Conservation (phyloP, 1,140 invertebrate species). For the Globodera rostochiensis region DNA sequence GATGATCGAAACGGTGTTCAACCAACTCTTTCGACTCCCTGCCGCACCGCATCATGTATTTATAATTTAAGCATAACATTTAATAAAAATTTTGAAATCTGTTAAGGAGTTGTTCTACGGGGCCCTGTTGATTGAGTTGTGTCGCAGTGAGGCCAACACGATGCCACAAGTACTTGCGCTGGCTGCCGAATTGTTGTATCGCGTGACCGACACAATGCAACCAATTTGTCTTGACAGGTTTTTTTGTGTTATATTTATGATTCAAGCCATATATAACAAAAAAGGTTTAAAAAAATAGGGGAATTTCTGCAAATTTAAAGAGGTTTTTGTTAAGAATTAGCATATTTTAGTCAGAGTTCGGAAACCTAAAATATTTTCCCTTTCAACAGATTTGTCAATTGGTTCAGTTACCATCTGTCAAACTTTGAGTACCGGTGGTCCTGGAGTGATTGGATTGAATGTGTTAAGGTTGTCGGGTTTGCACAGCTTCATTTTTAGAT, state of each 20-base stretch:
- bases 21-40: conserved; percentile 86
- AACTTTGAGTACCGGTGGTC: conserved; percentile 99
- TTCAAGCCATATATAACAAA: no score
- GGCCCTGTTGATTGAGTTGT: conserved; percentile 91
- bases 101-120: conserved; percentile 87
- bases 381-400: conserved; percentile 79
- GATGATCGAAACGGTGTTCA: conserved; percentile 79
- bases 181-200: conserved; percentile 93
- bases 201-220: conserved; percentile 94
- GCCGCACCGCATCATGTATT: conserved; percentile 73
- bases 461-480: conserved; percentile 54
- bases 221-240: conserved; percentile 89
- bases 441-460: conserved; percentile 75
- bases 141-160: conserved; percentile 90
- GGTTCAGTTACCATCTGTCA: conserved; percentile 98
- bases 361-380: neutral
- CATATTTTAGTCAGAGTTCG: no score
- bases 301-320: no score
- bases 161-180: conserved; percentile 96
- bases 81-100: neutral
- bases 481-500: neutral
- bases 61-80: neutral
- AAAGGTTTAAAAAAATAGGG: no score
- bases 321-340: no score
- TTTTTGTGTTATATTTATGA: neutral